Evolutionary conservation across 2,797 vertebrate genomes (phyloP).

Genomic region (Ambastaia sidthimunki): DNA sequence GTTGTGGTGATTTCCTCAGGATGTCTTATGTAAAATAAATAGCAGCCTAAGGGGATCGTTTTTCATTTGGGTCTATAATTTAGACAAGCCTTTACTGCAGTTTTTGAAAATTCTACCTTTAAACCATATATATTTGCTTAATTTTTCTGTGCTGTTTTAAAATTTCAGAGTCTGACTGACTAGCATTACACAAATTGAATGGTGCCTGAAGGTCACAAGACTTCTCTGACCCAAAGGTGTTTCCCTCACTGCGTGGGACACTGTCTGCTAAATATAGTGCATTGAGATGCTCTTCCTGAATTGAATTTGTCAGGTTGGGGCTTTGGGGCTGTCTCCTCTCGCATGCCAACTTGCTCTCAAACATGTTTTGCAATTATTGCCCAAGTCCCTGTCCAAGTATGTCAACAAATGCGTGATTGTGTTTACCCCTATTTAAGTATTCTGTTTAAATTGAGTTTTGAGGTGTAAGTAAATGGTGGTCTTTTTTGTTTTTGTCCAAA

Average conservation of each 20-base stretch:
- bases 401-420: constrained; percentile 34
- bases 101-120: constrained; percentile 15
- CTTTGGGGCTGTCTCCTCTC: constrained; percentile 23
- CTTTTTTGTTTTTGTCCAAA: neutral
- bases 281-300: constrained; percentile 42
- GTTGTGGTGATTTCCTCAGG: constrained; percentile 18
- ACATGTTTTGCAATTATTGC: constrained; percentile 38
- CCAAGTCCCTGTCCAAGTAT: constrained; percentile 37
- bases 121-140: neutral
- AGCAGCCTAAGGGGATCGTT: constrained; percentile 17
- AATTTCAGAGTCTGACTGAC: constrained; percentile 1
- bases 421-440: constrained; percentile 35
- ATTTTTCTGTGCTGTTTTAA: constrained; percentile 1
- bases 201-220: constrained; percentile 10
- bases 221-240: constrained; percentile 7
- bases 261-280: constrained; percentile 27
- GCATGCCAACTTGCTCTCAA: constrained; percentile 35
- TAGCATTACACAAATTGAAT: constrained; percentile 8
- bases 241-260: neutral
- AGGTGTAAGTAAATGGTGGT: neutral
- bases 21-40: constrained; percentile 14
- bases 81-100: neutral
- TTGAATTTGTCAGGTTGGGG: constrained; percentile 43
- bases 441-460: constrained; percentile 22
- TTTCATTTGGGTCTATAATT: constrained; percentile 29